Evolutionary conservation across 2,888 invertebrate species (phyloP), one percentile per base, ranked within the genome.

Genomic region (Polyommatus icarus): DNA sequence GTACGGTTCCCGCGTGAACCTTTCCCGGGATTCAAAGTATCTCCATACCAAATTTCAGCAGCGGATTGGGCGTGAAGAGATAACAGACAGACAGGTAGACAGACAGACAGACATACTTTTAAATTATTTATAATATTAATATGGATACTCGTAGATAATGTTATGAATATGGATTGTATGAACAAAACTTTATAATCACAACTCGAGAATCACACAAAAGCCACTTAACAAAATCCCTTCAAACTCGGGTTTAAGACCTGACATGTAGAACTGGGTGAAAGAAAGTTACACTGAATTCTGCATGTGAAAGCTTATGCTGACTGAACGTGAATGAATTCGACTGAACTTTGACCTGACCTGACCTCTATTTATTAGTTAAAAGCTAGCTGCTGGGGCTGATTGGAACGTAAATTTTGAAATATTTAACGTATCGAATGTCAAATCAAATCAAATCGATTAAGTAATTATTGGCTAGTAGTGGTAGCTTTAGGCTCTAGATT

Each of bases 361-460:
- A 67, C 67, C 67, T 67, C 29, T 67, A 67, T 67, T 67, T 67
- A 67, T 29, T 67, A 29, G 67, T 67, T 67, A 29, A 61, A 61
- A 20, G 18, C 61, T 61, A 61, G 61, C 61, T 61, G 61, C 61
- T 61, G 61, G 29, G 67, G 15, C 15, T 6, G 67, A 67, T 67
- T 15, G 67, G 29, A 20, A 29, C n/a, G 20, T 20, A 32, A 5
- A 12, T 67, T 61, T 61, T 61, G 20, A 61, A 61, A 24, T 61
- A 20, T 61, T 61, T 61, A 24, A 3, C 24, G 24, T 5, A 50
- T 12, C 5, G 5, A 54, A 59, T 59, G 59, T n/a, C n/a, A n/a
- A n/a, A n/a, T n/a, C n/a, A n/a, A n/a, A n/a, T n/a, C n/a, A n/a
- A n/a, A n/a, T n/a, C n/a, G 20, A 59, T 15, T 20, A n/a, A 59